Evolutionary conservation across 2,113 vertebrate genomes (phyloP).

Genomic region (Etheostoma cragini): DNA sequence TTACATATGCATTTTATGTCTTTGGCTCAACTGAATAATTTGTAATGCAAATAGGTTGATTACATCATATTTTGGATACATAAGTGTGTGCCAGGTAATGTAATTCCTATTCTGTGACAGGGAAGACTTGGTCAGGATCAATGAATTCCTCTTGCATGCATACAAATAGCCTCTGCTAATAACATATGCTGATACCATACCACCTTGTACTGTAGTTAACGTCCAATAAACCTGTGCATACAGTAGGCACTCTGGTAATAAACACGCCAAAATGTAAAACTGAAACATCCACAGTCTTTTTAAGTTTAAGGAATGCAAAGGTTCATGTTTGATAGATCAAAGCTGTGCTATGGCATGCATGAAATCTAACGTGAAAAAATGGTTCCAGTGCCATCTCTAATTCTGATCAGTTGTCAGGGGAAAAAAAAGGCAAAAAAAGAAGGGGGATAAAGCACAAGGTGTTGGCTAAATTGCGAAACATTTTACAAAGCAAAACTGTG

Average conservation of each 20-base stretch:
- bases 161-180: conserved; percentile 31
- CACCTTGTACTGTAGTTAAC: background rate
- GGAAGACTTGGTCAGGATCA: conserved; percentile 12
- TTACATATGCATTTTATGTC: background rate
- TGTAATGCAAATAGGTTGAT: conserved; percentile 14
- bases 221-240: conserved; percentile 6
- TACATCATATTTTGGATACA: conserved; percentile 20
- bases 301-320: conserved; percentile 29
- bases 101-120: conserved; percentile 25
- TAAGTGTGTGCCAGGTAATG: conserved; percentile 16
- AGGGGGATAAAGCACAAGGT: conserved; percentile 14
- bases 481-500: conserved; percentile 58
- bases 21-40: conserved; percentile 14
- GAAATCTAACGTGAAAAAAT: conserved; percentile 53
- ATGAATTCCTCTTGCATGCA: conserved; percentile 27
- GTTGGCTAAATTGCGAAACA: conserved; percentile 55
- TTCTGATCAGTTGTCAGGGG: conserved; percentile 43
- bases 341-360: conserved; percentile 42
- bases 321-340: conserved; percentile 57
- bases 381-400: conserved; percentile 54
- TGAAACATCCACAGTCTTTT: conserved; percentile 14
- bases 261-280: conserved; percentile 22
- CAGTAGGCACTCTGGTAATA: background rate
- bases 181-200: conserved; percentile 1
- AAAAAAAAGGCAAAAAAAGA: background rate